phyloP scores from a whole-genome alignment of 2,113 vertebrate genomes.

The Microcebus ravelobensis region DNA sequence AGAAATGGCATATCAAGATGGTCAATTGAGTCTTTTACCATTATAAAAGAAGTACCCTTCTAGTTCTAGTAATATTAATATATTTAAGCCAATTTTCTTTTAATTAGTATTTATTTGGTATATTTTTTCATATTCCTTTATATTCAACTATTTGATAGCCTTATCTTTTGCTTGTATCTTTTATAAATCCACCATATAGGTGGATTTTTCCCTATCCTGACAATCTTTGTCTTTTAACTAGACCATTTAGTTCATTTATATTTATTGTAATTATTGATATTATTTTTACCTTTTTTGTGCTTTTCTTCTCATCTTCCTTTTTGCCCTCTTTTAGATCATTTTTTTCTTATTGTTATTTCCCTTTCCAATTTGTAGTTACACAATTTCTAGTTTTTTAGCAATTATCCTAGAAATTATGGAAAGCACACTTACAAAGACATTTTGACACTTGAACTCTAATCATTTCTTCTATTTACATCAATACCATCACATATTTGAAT shows the following conservation, averaged over 20 bases:
- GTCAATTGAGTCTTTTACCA: neutral
- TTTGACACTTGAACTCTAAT: neutral
- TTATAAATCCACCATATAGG: neutral
- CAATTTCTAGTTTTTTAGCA: constrained; percentile 20
- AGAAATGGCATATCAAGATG: neutral
- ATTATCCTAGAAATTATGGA: neutral
- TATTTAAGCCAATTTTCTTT: neutral
- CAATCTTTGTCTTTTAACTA: constrained; percentile 23
- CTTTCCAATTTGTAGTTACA: neutral
- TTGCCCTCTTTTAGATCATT: neutral
- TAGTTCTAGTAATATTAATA: neutral
- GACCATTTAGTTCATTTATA: constrained; percentile 8
- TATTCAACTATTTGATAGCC: neutral
- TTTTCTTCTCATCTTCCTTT: neutral
- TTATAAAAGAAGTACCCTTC: neutral
- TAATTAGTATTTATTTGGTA: neutral
- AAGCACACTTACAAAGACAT: neutral
- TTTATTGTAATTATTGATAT: constrained; percentile 12
- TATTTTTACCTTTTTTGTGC: neutral
- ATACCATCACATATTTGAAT: neutral
- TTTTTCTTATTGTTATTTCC: neutral
- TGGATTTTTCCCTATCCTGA: neutral
- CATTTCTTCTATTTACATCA: neutral
- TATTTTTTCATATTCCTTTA: neutral
- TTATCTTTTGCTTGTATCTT: neutral